Percentiles rank a stretch among this genome's conserved stretches.
phyloP scores from a whole-genome alignment of 2,113 vertebrate genomes.

The Otus sunia region DNA sequence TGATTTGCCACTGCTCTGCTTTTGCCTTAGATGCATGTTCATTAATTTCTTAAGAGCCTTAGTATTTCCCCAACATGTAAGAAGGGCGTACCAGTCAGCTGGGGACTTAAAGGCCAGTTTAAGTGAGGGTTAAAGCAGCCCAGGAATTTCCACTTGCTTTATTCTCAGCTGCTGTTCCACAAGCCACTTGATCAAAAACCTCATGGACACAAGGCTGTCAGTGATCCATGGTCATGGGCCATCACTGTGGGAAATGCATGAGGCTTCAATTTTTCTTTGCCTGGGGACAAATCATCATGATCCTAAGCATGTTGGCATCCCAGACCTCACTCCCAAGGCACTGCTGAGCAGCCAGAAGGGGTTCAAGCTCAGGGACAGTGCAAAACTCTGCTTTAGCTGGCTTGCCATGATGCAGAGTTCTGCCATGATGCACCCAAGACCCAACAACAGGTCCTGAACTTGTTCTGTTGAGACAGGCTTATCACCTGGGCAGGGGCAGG shows the following conservation, averaged over 20 bases:
- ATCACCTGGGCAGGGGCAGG: not conserved
- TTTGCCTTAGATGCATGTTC: not conserved
- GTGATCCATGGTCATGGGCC: not conserved
- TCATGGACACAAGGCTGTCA: not conserved
- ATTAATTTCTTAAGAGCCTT: not conserved
- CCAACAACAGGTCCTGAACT: too few species aligned
- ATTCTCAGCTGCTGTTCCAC: not conserved
- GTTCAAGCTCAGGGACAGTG: not conserved
- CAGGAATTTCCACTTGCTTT: not conserved
- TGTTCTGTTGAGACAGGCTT: not conserved
- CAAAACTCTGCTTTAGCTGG: not conserved
- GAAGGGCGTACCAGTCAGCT: not conserved
- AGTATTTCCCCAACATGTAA: not conserved
- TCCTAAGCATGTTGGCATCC: not conserved
- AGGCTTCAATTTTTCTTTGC: not conserved
- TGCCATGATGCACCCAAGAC: not conserved
- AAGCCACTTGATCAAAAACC: not conserved
- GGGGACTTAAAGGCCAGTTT: not conserved
- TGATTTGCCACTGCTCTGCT: not conserved
- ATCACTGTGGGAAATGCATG: not conserved
- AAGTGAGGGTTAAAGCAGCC: not conserved
- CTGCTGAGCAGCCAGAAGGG: not conserved
- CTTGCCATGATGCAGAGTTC: not conserved
- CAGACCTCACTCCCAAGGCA: not conserved
- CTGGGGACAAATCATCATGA: not conserved